phyloP scores from a whole-genome alignment of 2,113 vertebrate species.

The Bettongia penicillata region DNA sequence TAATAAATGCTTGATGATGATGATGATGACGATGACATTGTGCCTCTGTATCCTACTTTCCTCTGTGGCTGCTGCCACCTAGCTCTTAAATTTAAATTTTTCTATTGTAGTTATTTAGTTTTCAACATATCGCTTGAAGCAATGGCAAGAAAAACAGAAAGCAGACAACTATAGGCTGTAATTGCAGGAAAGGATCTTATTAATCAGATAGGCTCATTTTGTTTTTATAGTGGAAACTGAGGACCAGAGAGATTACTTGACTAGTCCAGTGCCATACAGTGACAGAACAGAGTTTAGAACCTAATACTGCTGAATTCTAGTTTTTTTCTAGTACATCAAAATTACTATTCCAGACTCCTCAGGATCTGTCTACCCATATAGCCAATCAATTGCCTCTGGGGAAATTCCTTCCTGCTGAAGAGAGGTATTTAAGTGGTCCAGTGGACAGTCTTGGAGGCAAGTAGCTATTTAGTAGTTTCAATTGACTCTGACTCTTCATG shows the following conservation, averaged over 20 bases:
- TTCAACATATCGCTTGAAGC: neutral
- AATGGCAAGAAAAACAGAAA: neutral
- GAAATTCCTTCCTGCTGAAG: no score
- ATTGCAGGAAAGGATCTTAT: neutral
- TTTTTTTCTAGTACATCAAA: no score
- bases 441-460: no score
- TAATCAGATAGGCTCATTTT: neutral
- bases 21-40: neutral
- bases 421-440: no score
- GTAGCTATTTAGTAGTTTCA: no score
- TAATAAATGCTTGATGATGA: neutral
- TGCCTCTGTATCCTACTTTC: neutral
- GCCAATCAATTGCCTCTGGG: no score
- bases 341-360: no score
- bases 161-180: neutral
- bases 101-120: neutral
- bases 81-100: neutral
- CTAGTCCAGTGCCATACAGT: no score
- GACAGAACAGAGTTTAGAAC: no score
- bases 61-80: neutral
- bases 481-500: no score
- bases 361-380: no score
- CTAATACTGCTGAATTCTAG: no score
- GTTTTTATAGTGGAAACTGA: neutral
- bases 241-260: neutral